Conservation (phyloP, 2,888 invertebrate genomes). For the Sesia apiformis region DNA sequence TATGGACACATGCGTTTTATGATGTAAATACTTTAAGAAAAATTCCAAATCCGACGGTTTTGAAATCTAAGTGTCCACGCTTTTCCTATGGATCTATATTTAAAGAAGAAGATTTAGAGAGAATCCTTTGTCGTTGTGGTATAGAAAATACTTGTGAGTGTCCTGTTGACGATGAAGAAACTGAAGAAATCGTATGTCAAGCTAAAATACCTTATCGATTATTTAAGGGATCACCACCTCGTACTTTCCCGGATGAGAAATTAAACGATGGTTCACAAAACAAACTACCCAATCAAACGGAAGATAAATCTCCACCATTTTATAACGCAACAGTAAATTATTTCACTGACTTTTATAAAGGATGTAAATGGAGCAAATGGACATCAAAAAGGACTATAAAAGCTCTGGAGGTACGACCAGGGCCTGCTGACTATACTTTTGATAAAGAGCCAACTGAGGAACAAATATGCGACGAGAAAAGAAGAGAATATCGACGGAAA, state of each 20-base stretch:
- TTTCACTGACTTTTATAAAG: constrained; percentile 42
- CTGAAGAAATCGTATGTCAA: constrained; percentile 29
- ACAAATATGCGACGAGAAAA: constrained; percentile 38
- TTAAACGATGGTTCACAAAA: constrained; percentile 19
- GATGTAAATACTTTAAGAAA: constrained; percentile 15
- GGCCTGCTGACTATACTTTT: constrained; percentile 44
- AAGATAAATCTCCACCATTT: constrained; percentile 32
- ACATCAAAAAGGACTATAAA: constrained; percentile 25
- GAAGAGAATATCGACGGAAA: constrained; percentile 36
- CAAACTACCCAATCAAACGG: constrained; percentile 14
- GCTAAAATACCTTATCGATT: constrained; percentile 29
- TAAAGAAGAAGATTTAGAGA: constrained; percentile 38
- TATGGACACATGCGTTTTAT: constrained; percentile 49
- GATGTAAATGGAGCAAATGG: constrained; percentile 59
- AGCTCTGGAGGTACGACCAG: constrained; percentile 25
- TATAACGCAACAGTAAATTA: constrained; percentile 39
- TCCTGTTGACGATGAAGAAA: constrained; percentile 16
- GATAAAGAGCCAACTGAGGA: constrained; percentile 18
- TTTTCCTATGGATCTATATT: constrained; percentile 45
- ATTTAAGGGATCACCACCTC: constrained; percentile 36
- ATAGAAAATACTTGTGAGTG: constrained; percentile 39
- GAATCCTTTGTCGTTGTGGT: constrained; percentile 45
- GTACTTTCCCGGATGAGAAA: constrained; percentile 15
- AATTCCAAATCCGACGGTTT: constrained; percentile 40
- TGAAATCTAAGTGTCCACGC: constrained; percentile 41